Base-by-base conservation (phyloP, 2,797 vertebrate genomes). In the Esox lucius region DNA sequence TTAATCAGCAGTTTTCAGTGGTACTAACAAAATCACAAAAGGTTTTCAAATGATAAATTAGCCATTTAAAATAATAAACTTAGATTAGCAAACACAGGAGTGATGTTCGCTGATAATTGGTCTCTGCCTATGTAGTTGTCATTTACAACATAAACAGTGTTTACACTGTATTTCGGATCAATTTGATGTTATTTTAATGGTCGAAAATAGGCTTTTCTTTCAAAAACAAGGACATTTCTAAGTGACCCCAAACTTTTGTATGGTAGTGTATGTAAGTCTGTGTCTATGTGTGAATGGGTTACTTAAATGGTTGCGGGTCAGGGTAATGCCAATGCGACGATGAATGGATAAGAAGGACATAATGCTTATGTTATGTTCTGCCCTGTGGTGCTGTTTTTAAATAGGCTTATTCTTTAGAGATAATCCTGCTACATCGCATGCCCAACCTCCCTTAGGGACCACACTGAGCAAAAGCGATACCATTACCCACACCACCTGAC, bases 331-430 rank as follows among this genome's bases (percentile, higher is more conserved):
- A 31, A 48, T 51, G 48, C 17, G 22, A 17, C 1, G 49, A 22
- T 53, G 24, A 70, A 70, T 51, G 68, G 51, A 53, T 53, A 33
- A 53, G 15, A 39, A 70, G 7, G 22, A 51, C 46, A 19, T 31
- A 51, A 53, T 71, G 51, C 70, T 42, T 51, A 42, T 71, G 51
- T 71, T 24, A 22, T 71, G 51, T 61, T 61, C 19, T 71, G 53
- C n/a, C 70, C 33, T 61, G 31, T 71, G 53, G 70, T 48, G 33
- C 31, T 22, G 31, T 61, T 35, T 53, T 71, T 59, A 71, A 59
- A 61, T 24, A n/a, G 70, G 19, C n/a, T 61, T 22, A 39, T 71
- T 61, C 70, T 71, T 71, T 56, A 33, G 31, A 56, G 49, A 71
- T 59, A 39, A 59, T 71, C 51, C 70, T 33, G 26, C 17, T n/a